Percentiles rank a stretch among this genome's conserved stretches.
Conservation (phyloP, 2,888 invertebrate species). For the Platycnemis pennipes region DNA sequence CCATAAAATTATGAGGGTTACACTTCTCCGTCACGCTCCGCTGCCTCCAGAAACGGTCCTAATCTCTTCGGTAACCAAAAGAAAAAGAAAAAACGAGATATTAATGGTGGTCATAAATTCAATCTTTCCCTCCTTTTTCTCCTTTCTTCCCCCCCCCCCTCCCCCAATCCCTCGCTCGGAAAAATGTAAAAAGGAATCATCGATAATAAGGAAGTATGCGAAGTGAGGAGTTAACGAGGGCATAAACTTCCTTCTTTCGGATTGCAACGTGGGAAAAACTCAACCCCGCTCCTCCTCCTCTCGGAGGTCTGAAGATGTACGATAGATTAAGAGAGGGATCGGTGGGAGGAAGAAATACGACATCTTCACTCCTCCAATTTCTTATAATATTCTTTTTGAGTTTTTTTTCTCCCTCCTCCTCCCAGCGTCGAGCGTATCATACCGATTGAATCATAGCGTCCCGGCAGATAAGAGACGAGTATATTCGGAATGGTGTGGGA, state of each 20-base stretch:
- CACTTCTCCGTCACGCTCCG: conserved; percentile 26
- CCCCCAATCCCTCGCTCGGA: background rate
- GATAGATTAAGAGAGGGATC: background rate
- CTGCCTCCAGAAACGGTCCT: conserved; percentile 15
- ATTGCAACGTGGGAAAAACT: conserved; percentile 50
- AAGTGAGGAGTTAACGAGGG: conserved; percentile 62
- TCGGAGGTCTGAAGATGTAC: background rate
- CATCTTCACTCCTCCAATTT: conserved; percentile 36
- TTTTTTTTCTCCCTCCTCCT: background rate
- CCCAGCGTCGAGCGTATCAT: background rate
- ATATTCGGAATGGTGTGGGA: background rate
- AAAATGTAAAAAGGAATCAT: conserved; percentile 20
- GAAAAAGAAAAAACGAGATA: background rate
- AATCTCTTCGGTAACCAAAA: conserved; percentile 20
- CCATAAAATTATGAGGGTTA: conserved; percentile 39
- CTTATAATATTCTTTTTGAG: background rate
- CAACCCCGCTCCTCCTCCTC: background rate
- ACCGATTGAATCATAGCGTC: conserved; percentile 31
- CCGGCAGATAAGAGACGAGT: background rate
- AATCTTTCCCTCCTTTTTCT: background rate
- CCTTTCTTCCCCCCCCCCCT: background rate
- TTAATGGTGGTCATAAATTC: conserved; percentile 29
- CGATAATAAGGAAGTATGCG: conserved; percentile 64
- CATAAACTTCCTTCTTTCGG: conserved; percentile 49
- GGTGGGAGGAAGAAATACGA: conserved; percentile 39